Conservation (phyloP, 2,797 vertebrate genomes). For the Rhincodon typus region DNA sequence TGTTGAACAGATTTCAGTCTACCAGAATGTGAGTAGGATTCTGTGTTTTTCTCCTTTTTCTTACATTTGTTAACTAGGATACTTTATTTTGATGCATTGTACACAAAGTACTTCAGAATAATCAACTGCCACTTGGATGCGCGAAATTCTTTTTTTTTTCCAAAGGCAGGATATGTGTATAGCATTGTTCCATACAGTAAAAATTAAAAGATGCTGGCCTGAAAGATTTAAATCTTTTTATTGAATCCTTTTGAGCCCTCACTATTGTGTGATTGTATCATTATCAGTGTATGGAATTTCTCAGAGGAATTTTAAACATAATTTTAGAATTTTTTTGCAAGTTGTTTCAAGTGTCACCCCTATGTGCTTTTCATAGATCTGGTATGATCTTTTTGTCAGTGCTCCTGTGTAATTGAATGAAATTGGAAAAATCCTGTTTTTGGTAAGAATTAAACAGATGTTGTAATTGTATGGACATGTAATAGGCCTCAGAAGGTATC, state of each 20-base stretch:
- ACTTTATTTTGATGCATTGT: not conserved
- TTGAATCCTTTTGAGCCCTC: not conserved
- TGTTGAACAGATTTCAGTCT: not conserved
- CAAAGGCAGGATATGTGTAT: not conserved
- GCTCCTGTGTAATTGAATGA: too few relatives aligned
- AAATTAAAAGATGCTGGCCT: not conserved
- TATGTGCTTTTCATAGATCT: too few relatives aligned
- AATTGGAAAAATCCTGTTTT: not conserved
- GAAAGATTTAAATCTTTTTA: not conserved
- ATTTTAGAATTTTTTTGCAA: not conserved
- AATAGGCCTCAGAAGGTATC: not conserved
- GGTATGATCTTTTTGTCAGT: not conserved
- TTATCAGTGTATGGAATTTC: not conserved
- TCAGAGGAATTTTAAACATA: not conserved
- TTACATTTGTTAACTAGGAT: not conserved
- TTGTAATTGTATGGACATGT: not conserved
- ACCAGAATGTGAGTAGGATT: not conserved
- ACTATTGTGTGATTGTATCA: not conserved
- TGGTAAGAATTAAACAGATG: not conserved
- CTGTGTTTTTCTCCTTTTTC: not conserved
- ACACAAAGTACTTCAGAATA: not conserved
- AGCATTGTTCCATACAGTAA: not conserved
- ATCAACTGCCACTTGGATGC: not conserved
- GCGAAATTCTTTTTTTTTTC: not conserved
- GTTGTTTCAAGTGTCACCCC: not conserved